phyloP scores from a whole-genome alignment of 2,888 invertebrate species.

The Acanthoscelides obtectus region DNA sequence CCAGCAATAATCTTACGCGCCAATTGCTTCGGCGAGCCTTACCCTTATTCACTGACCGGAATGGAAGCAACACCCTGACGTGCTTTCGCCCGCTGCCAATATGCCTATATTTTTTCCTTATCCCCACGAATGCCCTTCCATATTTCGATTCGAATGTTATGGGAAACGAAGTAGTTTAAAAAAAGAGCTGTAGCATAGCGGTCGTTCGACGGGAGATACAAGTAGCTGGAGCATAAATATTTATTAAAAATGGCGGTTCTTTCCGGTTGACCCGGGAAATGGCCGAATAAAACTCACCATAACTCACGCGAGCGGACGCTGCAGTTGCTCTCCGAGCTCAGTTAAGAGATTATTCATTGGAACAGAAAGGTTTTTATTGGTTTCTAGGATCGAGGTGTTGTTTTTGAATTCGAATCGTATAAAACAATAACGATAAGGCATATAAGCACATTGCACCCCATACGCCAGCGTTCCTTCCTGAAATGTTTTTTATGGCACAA shows the following conservation, averaged over 20 bases:
- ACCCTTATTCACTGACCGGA: background rate
- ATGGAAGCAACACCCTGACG: background rate
- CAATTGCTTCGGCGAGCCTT: background rate
- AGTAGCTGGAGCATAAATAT: constrained; percentile 22
- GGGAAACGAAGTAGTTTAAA: constrained; percentile 7
- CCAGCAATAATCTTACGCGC: background rate
- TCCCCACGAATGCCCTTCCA: background rate
- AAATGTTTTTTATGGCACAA: too few relatives aligned
- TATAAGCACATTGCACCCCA: too few relatives aligned
- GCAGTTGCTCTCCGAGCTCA: background rate
- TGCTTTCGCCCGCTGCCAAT: background rate
- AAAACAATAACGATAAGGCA: too few relatives aligned
- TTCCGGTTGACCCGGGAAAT: constrained; percentile 21
- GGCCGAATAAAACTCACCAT: constrained; percentile 21
- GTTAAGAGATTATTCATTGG: background rate
- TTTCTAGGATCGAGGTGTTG: background rate
- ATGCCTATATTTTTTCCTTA: background rate
- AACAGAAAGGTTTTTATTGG: background rate
- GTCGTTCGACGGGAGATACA: constrained; percentile 20
- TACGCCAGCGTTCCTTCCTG: too few relatives aligned
- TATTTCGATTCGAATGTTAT: background rate
- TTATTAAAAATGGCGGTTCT: constrained; percentile 26
- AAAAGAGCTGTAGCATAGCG: constrained; percentile 12
- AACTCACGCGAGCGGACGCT: constrained; percentile 6
- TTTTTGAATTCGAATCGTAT: too few relatives aligned